Conservation (phyloP, 2,113 vertebrate genomes). For the Leptocoma aspasia region DNA sequence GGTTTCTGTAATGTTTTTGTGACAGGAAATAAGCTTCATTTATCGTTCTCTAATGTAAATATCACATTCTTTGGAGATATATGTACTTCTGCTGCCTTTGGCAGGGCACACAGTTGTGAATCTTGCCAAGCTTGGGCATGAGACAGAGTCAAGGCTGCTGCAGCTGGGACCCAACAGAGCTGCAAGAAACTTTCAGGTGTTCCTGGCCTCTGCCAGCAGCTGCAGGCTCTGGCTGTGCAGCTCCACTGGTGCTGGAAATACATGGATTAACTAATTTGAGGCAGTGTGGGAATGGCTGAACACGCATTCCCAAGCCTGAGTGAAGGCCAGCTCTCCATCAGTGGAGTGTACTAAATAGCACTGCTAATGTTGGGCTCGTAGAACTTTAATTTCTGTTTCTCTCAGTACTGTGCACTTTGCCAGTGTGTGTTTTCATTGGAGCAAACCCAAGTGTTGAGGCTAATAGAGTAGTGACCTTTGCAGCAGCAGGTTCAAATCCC, state of each 20-base stretch:
- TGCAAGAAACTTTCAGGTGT: not conserved
- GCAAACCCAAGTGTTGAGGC: not conserved
- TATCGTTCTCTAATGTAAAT: not conserved
- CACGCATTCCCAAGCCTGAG: fast-evolving
- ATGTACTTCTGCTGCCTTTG: not conserved
- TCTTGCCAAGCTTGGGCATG: not conserved
- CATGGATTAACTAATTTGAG: not conserved
- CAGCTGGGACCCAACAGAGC: not conserved
- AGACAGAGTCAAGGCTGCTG: not conserved
- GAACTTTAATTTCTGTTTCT: not conserved
- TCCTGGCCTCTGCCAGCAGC: not conserved
- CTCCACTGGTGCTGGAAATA: not conserved
- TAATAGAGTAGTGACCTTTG: not conserved
- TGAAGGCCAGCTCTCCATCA: not conserved
- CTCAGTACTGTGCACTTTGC: fast-evolving
- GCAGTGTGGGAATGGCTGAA: not conserved
- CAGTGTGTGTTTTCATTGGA: not conserved
- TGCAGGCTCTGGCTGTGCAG: not conserved
- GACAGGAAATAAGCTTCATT: not conserved
- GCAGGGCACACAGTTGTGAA: not conserved
- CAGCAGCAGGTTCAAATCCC: not conserved
- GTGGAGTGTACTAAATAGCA: not conserved
- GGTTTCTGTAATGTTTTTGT: not conserved
- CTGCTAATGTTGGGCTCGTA: not conserved
- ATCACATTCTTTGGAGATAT: not conserved